Conservation (phyloP, 2,113 vertebrate species). For the Lycaon pictus region DNA sequence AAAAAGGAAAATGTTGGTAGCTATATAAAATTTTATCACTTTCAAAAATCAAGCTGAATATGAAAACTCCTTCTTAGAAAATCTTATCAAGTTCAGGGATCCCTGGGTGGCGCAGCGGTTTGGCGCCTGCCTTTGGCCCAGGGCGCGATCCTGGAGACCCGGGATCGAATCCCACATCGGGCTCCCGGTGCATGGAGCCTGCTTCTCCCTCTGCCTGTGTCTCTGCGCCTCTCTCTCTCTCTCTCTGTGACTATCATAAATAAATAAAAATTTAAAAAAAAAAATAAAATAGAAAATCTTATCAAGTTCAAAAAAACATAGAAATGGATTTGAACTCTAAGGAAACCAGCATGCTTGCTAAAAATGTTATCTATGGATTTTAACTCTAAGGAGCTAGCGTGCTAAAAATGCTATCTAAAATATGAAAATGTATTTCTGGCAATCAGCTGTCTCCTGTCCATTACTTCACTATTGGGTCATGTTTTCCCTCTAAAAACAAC, state of each 20-base stretch:
- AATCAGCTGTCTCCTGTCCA: neutral
- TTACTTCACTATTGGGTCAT: neutral
- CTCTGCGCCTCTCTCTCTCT: too few relatives aligned
- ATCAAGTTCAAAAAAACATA: constrained; percentile 1
- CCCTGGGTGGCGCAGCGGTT: too few relatives aligned
- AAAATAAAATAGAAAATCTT: too few relatives aligned
- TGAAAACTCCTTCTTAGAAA: neutral
- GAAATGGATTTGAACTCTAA: neutral
- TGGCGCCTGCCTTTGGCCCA: too few relatives aligned
- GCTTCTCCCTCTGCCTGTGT: too few relatives aligned
- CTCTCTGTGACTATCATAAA: too few relatives aligned
- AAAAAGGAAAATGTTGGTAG: neutral
- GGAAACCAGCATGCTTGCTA: constrained; percentile 8
- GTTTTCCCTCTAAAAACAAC: neutral
- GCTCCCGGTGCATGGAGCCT: too few relatives aligned
- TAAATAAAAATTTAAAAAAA: too few relatives aligned
- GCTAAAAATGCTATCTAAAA: constrained; percentile 53
- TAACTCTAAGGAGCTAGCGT: neutral
- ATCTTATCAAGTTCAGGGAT: neutral
- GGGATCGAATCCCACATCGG: too few relatives aligned
- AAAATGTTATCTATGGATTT: constrained; percentile 47
- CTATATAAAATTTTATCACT: neutral
- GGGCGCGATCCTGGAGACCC: too few relatives aligned
- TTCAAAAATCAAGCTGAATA: neutral
- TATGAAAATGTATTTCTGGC: neutral